Base-by-base conservation (phyloP, 2,888 invertebrate genomes). In the Tipula confusa region DNA sequence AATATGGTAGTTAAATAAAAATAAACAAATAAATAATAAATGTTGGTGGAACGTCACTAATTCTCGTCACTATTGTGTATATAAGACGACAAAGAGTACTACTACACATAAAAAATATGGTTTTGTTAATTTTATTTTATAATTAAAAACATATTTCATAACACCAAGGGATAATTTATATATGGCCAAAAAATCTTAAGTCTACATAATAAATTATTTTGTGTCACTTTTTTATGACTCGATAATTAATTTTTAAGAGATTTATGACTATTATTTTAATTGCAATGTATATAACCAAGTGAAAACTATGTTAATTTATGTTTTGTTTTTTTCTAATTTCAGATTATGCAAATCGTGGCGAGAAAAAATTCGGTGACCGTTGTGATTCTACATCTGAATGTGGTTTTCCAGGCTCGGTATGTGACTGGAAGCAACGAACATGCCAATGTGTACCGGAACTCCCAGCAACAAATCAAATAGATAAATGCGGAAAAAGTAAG, bases 401-500 rank as follows among this genome's bases (percentile, higher is more conserved):
- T 88, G 93, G 93, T 83, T 96, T 95, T 89, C 91, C 91, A 83
- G 93, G 94, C 85, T 93, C 95, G 38, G 91, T 93, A 85, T 96
- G 96, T 88, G 93, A 95, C 87, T 91, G 92, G 28, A 91, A 91
- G 86, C 92, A 92, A 87, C 93, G 92, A 87, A 92, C 91, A 86
- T 96, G 96, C 88, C 92, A 92, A 87, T 96, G 96, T 89, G 92
- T 92, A 85, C 92, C 93, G 29, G 94, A 95, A 86, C 91, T 93
- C 86, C 93, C 93, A 24, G 93, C 94, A 86, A 95, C 95, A 87
- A 96, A 96, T 90, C 95, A 96, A 88, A 91, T 95, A 87, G 95
- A 96, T 89, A 96, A 95, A 90, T 96, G 96, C 89, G 96, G 96
- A 87, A 93, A 93, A 91, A 92, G 96, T 96, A 89, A 92, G 92